Conservation (phyloP, 1,140 invertebrate genomes). For the Zaprionus taronus region DNA sequence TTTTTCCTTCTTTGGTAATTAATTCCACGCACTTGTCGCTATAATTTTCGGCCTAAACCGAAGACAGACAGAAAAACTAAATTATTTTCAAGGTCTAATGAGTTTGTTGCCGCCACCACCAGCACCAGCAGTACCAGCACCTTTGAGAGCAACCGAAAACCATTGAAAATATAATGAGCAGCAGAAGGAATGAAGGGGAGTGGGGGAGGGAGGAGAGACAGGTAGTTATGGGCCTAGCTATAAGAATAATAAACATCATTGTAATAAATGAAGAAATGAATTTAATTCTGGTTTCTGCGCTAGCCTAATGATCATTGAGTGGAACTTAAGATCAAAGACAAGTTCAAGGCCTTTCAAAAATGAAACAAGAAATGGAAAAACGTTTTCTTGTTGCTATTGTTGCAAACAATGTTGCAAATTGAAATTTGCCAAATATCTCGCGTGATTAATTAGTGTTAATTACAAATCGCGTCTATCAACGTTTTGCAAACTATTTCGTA, state of each 20-base stretch:
- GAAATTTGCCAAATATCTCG: conserved; percentile 51
- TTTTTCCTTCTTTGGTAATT: conserved; percentile 59
- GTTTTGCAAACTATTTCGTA: conserved; percentile 49
- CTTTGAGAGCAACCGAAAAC: conserved; percentile 18
- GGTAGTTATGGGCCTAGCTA: conserved; percentile 32
- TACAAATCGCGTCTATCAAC: conserved; percentile 60
- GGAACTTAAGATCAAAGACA: conserved; percentile 20
- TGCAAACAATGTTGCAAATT: conserved; percentile 53
- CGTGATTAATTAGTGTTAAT: conserved; percentile 79
- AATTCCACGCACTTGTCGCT: conserved; percentile 78
- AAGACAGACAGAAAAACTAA: conserved; percentile 8
- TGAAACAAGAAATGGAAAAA: conserved; percentile 29
- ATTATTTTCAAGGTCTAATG: conserved; percentile 77
- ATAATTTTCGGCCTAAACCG: conserved; percentile 64
- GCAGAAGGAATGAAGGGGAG: not conserved
- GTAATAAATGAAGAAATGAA: conserved; percentile 75
- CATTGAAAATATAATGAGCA: conserved; percentile 70
- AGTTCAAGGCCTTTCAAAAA: conserved; percentile 63
- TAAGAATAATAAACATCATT: conserved; percentile 76
- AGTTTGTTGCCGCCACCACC: conserved; percentile 64
- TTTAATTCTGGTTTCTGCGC: conserved; percentile 53
- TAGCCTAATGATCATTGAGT: conserved; percentile 26
- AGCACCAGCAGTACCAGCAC: not conserved
- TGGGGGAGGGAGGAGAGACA: not conserved
- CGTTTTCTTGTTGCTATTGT: conserved; percentile 6